Evolutionary conservation across 2,113 vertebrate genomes (phyloP), one percentile per base, ranked within the genome.

Genomic region (Antechinus stuartii): DNA sequence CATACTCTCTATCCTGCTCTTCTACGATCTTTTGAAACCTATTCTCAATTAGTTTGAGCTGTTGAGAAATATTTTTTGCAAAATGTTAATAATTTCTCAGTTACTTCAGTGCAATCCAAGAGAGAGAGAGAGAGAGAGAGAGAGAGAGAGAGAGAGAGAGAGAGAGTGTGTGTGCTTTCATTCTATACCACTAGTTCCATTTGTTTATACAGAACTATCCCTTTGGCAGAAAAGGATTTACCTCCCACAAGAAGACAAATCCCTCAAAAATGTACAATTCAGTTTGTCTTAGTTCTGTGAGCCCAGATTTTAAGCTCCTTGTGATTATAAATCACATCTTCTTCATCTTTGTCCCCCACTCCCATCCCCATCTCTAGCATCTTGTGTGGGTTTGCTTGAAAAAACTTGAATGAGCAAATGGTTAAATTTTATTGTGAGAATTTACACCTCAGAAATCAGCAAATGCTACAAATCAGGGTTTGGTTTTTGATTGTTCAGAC

Each of bases 141-240:
- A 89, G n/a, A 92, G 90, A 3, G 91, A 27, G 9, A 92, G 90
- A 2, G 95, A 12, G 9, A 89, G n/a, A 92, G 90, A 3, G 91
- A 27, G 9, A 92, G 90, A 2, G 49, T 8, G 49, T 2, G 90
- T 25, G 7, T 53, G 93, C 92, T 56, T 3, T 26, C 90, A 68
- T 92, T 90, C 76, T 56, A 94, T 35, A 3, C 55, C 22, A 93
- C 16, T 49, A 4, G 2, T 91, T 10, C 14, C 14, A 57, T 27
- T 49, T 94, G 46, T 91, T 95, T 97, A 93, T 22, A 93, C 23
- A 94, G 57, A 12, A 91, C 11, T 76, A 53, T 7, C 23, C 2
- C 30, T 54, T 92, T 90, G 90, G 2, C n/a, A 5, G 47, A 90
- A 94, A 89, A 90, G 8, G 7, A 90, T 91, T 96, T 24, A 94